Conservation (phyloP, 2,888 invertebrate genomes). For the Mesorhabditis sp. region DNA sequence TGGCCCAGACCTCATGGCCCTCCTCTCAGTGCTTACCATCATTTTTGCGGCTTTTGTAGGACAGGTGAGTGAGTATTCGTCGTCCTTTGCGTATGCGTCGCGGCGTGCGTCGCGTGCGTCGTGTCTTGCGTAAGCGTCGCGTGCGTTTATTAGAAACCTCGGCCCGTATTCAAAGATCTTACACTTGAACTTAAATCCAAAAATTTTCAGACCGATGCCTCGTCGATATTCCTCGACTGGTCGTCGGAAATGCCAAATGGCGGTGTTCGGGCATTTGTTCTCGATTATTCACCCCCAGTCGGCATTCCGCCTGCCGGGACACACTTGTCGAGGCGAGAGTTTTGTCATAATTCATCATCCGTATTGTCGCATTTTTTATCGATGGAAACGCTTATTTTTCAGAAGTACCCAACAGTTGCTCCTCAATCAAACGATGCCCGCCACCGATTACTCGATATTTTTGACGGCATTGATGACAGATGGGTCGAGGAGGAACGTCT, state of each 20-base stretch:
- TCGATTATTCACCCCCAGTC: conserved; percentile 48
- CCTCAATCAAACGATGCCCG: conserved; percentile 47
- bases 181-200: too few species aligned
- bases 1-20: too few species aligned
- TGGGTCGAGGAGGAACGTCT: conserved; percentile 33
- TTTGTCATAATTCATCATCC: too few species aligned
- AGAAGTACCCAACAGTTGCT: conserved; percentile 31
- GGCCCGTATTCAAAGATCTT: too few species aligned
- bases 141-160: too few species aligned
- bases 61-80: too few species aligned
- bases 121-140: too few species aligned
- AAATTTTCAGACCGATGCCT: conserved; percentile 5
- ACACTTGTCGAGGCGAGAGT: neutral
- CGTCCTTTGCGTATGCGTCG: too few species aligned
- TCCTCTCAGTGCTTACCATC: too few species aligned
- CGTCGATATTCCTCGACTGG: conserved; percentile 45
- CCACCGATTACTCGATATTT: conserved; percentile 46
- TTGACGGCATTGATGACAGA: conserved; percentile 40
- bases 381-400: conserved; percentile 9
- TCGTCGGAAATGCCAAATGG: conserved; percentile 25
- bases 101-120: too few species aligned
- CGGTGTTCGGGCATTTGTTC: conserved; percentile 31
- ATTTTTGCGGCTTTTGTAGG: too few species aligned
- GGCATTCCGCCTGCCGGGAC: conserved; percentile 22
- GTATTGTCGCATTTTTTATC: too few species aligned